Evolutionary conservation across 2,888 invertebrate genomes (phyloP).

Genomic region (Apamea crenata): DNA sequence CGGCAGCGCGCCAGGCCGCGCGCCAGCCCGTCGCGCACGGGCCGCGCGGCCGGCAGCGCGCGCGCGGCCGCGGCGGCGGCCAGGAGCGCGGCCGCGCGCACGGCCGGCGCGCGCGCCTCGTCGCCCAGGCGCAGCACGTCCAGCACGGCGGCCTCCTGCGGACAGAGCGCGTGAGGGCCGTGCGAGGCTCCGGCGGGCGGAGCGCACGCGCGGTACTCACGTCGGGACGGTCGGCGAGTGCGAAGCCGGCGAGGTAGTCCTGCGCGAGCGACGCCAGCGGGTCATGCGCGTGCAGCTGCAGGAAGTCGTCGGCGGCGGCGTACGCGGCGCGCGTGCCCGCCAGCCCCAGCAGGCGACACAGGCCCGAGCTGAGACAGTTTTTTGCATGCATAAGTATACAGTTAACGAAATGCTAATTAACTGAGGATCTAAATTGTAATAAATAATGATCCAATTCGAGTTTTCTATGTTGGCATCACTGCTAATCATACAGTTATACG

Average conservation of each 20-base stretch:
- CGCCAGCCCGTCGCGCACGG: constrained; percentile 48
- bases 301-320: constrained; percentile 71
- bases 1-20: constrained; percentile 68
- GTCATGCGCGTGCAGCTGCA: constrained; percentile 71
- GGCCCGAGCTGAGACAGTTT: constrained; percentile 43
- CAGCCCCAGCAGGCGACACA: constrained; percentile 75
- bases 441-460: background rate
- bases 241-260: constrained; percentile 68
- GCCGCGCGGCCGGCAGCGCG: constrained; percentile 54
- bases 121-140: constrained; percentile 70
- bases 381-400: background rate
- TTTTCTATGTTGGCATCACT: background rate
- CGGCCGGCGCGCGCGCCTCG: constrained; percentile 64
- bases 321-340: constrained; percentile 71
- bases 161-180: background rate
- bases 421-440: background rate
- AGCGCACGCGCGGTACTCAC: constrained; percentile 22
- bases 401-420: background rate
- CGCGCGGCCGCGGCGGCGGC: constrained; percentile 67
- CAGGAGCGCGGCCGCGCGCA: constrained; percentile 68
- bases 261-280: constrained; percentile 64
- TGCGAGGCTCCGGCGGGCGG: too few relatives aligned
- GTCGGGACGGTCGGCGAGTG: constrained; percentile 60
- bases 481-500: background rate
- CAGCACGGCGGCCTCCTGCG: constrained; percentile 64